Evolutionary conservation across 2,888 invertebrate genomes (phyloP), one percentile per base, ranked within the genome.

Genomic region (Brachypalpus laphriformis): DNA sequence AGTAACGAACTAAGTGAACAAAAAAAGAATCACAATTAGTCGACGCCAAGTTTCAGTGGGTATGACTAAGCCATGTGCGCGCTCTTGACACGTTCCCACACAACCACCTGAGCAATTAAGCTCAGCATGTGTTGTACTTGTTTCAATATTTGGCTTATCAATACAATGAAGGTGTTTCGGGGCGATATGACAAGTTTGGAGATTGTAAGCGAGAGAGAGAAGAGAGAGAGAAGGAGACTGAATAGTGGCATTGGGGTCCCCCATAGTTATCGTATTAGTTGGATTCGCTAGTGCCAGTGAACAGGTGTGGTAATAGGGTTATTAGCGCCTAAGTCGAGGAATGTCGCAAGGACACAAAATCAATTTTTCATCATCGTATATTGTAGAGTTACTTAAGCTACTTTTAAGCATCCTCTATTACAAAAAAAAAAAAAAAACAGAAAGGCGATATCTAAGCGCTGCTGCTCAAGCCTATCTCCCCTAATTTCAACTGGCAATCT

Each of bases 11-110:
- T 56, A 42, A 66, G 9, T 20, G 49, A 56, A 3, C 51, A 45
- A 25, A 9, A 65, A 25, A 37, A 9, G 7, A 68, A n/a, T 31
- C 14, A 22, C 40, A 66, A 11, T 57, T 59, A 22, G 51, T 45
- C 65, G 47, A 70, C 81, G 66, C 7, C 40, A 49, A 71, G 70
- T 34, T 65, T 61, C 7, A 40, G 6, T 6, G 4, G 18, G 40
- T 45, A 56, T 80, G 83, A 85, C 83, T 85, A 65, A 72, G 22
- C 65, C 70, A 80, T 54, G 75, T 63, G 71, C 75, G 59, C 75
- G 81, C 22, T 76, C 81, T 85, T 85, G 81, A 76, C 85, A 81
- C 81, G 71, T 71, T 76, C 85, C 66, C 75, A 18, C 65, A 71
- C 71, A 74, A 65, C 80, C 83, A 80, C 74, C 63, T 83, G 80